A percentile compares a stretch with the other conserved stretches of the same genome.
Evolutionary conservation across 2,113 vertebrate genomes (phyloP).

Genomic region (Osmerus eperlanus): DNA sequence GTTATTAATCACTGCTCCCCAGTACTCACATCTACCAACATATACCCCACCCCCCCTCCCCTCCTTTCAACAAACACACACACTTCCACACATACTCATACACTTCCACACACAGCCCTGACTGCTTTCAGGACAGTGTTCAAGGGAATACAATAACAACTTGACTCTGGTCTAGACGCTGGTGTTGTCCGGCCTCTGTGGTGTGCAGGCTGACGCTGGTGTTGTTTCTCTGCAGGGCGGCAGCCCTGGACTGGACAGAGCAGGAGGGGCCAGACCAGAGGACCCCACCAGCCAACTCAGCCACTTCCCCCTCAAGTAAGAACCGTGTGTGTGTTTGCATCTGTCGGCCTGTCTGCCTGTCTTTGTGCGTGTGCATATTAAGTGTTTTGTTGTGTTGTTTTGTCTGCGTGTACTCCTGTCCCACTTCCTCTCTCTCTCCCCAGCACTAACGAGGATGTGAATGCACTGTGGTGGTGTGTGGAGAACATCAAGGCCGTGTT

Average conservation of each 20-base stretch:
- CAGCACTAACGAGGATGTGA: constrained; percentile 60
- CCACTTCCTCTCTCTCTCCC: constrained; percentile 56
- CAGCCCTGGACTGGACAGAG: constrained; percentile 33
- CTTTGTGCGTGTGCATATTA: constrained; percentile 38
- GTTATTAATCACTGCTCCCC: background rate
- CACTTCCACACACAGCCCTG: background rate
- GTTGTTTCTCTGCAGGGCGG: constrained; percentile 41
- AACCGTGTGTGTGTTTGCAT: constrained; percentile 3
- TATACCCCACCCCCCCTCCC: background rate
- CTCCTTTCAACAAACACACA: background rate
- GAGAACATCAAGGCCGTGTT: constrained; percentile 66
- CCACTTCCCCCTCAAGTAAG: constrained; percentile 30
- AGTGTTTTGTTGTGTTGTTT: constrained; percentile 6
- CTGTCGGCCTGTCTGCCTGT: background rate
- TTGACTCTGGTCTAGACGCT: constrained; percentile 1
- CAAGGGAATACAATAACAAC: constrained; percentile 37
- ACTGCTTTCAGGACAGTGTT: constrained; percentile 1
- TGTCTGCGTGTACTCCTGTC: constrained; percentile 7
- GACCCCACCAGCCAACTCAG: too few species aligned
- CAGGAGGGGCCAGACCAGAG: constrained; percentile 18
- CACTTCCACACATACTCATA: background rate
- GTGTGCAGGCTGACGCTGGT: background rate
- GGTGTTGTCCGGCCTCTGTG: background rate
- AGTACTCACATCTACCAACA: too few species aligned
- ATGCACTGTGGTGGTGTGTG: constrained; percentile 35